These are phyloP conservation scores for Periophthalmus modestus DNA, from an alignment of 2,113 vertebrate species.

Conservation along the genomic window DNA sequence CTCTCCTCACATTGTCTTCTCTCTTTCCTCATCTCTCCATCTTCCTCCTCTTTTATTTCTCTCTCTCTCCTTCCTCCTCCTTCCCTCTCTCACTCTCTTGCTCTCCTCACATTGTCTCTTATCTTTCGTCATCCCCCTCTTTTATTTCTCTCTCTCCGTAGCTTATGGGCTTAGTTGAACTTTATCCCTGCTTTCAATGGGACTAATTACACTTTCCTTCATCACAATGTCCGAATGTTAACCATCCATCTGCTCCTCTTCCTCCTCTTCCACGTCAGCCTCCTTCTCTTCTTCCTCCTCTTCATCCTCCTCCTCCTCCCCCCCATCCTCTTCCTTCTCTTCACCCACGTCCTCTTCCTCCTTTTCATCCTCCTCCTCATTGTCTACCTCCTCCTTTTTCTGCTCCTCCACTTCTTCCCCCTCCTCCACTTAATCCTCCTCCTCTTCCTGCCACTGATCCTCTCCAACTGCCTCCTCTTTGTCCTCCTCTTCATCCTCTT, in stretches of 20 bases:
- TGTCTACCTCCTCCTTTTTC: constrained; percentile 21
- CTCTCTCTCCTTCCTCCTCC: not conserved
- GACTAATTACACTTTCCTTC: constrained; percentile 78
- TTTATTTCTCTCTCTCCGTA: not conserved
- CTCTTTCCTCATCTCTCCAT: too few species aligned
- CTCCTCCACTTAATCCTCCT: too few species aligned
- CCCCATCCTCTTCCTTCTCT: not conserved
- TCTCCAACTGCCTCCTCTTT: too few species aligned
- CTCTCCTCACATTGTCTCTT: not conserved
- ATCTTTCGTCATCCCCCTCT: too few species aligned
- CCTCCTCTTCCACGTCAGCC: constrained; percentile 55
- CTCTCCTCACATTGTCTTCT: not conserved
- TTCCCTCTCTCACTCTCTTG: not conserved
- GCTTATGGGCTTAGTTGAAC: constrained; percentile 5
- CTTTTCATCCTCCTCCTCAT: constrained; percentile 29
- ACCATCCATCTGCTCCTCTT: constrained; percentile 68
- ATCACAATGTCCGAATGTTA: constrained; percentile 71
- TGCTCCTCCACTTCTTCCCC: constrained; percentile 14
- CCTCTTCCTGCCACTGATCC: too few species aligned
- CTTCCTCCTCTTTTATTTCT: not conserved
- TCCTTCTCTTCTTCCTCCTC: constrained; percentile 52
- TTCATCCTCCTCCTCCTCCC: too few species aligned
- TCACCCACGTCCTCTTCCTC: constrained; percentile 23
- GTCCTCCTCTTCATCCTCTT: too few species aligned
- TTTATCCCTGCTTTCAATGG: constrained; percentile 67